These are phyloP conservation scores for Andrena praecox DNA, from an alignment of 2,888 invertebrate species.

Conservation along the genomic window DNA sequence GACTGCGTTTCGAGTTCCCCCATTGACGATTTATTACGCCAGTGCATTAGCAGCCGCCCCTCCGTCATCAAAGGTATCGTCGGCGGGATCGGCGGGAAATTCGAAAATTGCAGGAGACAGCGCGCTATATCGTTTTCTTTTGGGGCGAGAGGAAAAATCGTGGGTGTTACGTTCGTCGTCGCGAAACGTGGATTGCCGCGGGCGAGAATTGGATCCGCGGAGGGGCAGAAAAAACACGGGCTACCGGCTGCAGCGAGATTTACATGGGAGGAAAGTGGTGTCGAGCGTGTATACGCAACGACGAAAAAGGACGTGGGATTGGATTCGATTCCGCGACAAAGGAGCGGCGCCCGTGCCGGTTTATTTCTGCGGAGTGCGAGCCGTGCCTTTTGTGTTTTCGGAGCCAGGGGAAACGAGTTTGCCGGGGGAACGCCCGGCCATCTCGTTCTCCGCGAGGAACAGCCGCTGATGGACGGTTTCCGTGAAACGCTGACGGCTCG, in stretches of 20 bases:
- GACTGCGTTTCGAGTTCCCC: slow-evolving; percentile 40
- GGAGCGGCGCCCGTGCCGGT: neutral
- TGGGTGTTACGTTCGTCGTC: too few relatives aligned
- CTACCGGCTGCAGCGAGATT: too few relatives aligned
- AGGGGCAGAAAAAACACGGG: too few relatives aligned
- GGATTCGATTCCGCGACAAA: neutral
- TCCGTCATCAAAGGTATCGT: neutral
- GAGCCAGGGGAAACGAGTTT: slow-evolving; percentile 7
- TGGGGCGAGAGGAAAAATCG: too few relatives aligned
- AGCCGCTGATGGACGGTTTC: neutral
- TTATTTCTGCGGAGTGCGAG: neutral
- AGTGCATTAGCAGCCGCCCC: neutral
- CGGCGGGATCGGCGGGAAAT: neutral
- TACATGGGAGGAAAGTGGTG: neutral
- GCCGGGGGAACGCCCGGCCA: neutral
- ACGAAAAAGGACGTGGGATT: neutral
- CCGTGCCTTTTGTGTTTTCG: slow-evolving; percentile 5
- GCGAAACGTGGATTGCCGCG: neutral
- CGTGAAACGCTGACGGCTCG: slow-evolving; percentile 5
- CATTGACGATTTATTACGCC: slow-evolving; percentile 20
- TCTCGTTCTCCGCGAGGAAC: neutral
- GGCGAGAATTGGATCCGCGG: neutral
- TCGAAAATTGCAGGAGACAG: too few relatives aligned
- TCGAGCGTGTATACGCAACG: neutral
- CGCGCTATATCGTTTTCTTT: too few relatives aligned